Evolutionary conservation across 2,113 vertebrate species (phyloP).

Genomic region (Collichthys lucidus): DNA sequence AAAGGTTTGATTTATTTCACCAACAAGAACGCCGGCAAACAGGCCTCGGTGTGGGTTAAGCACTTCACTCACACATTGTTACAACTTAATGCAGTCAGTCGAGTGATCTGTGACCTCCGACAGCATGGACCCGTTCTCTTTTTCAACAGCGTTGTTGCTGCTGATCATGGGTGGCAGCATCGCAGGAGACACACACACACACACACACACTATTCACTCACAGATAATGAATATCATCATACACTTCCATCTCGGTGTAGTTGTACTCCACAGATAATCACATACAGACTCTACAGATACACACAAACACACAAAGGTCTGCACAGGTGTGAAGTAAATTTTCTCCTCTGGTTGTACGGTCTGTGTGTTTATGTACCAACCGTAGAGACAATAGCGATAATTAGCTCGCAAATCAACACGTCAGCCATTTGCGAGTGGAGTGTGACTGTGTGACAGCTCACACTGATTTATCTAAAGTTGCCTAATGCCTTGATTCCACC

Average conservation of each 20-base stretch:
- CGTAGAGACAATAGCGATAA: neutral
- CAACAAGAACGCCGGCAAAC: constrained; percentile 35
- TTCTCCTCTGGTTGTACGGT: neutral
- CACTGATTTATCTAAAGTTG: too few species aligned
- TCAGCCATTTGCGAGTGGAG: too few species aligned
- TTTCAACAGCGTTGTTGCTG: constrained; percentile 38
- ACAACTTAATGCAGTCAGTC: constrained; percentile 75
- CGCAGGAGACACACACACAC: constrained; percentile 33
- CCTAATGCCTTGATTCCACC: too few species aligned
- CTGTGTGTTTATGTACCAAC: neutral
- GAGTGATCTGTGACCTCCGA: constrained; percentile 75
- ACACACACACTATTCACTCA: neutral
- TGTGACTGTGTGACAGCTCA: too few species aligned
- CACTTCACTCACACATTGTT: constrained; percentile 78
- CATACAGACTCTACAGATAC: neutral
- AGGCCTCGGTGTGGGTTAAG: constrained; percentile 59
- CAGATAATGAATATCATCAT: neutral
- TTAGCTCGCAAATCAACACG: too few species aligned
- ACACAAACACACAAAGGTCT: neutral
- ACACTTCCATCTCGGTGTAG: too few species aligned
- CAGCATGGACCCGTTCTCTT: constrained; percentile 38
- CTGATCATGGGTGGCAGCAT: constrained; percentile 44
- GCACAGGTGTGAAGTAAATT: neutral
- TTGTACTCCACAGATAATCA: too few species aligned
- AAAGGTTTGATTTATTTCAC: constrained; percentile 72